Percentiles rank a stretch among this genome's conserved stretches.
phyloP scores from a whole-genome alignment of 2,797 vertebrate genomes.

The Coregonus ussuriensis region DNA sequence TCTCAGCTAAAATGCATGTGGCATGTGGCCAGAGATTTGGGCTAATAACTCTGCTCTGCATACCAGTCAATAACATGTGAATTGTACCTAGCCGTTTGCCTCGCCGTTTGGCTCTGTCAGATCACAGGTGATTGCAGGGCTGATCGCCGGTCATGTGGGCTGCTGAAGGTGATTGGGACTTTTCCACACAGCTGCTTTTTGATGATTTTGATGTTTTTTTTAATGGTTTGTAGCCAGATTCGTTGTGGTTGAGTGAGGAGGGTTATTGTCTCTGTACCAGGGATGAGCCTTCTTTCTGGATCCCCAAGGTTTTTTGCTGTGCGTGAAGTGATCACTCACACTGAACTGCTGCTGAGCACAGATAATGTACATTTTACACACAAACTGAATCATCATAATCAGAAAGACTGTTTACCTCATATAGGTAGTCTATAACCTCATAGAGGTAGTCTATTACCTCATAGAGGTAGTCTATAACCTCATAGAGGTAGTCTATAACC shows the following conservation, averaged over 20 bases:
- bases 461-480: too few relatives aligned
- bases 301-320: slow-evolving; percentile 11
- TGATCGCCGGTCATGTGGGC: slow-evolving; percentile 38
- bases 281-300: not conserved
- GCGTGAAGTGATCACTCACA: not conserved
- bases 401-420: not conserved
- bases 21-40: not conserved
- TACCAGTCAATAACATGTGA: not conserved
- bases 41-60: not conserved
- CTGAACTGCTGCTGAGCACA: not conserved
- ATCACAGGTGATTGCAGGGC: slow-evolving; percentile 6
- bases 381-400: not conserved
- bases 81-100: not conserved
- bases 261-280: not conserved
- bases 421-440: too few relatives aligned
- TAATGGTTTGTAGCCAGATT: not conserved
- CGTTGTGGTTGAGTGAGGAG: not conserved
- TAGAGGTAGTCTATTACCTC: too few relatives aligned
- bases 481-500: too few relatives aligned
- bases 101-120: slow-evolving; percentile 18
- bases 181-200: slow-evolving; percentile 4
- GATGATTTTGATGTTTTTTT: not conserved
- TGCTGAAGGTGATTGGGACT: slow-evolving; percentile 11
- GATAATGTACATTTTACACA: not conserved
- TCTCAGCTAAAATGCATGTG: not conserved